Conservation (phyloP, 1,140 invertebrate genomes). For the Harpegnathos saltator region DNA sequence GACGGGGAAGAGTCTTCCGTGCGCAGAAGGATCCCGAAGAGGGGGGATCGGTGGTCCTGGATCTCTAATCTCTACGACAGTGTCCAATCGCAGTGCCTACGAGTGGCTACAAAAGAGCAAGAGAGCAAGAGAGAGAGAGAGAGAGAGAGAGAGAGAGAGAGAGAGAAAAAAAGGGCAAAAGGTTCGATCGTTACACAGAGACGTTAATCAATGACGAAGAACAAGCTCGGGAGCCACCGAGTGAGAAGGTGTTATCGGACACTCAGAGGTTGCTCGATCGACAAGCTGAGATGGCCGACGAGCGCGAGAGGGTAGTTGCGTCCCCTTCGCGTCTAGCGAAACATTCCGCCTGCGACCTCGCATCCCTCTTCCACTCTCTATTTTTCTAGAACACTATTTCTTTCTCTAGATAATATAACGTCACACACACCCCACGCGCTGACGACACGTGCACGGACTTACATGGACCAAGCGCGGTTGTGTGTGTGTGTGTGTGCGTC, state of each 20-base stretch:
- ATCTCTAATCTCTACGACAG: too few species aligned
- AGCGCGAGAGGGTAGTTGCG: slow-evolving; percentile 58
- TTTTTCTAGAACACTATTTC: slow-evolving; percentile 26
- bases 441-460: slow-evolving; percentile 81
- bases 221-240: slow-evolving; percentile 41
- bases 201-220: slow-evolving; percentile 68
- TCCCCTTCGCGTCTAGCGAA: slow-evolving; percentile 43
- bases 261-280: slow-evolving; percentile 47
- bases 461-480: slow-evolving; percentile 84
- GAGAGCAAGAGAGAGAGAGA: slow-evolving; percentile 14
- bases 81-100: too few species aligned
- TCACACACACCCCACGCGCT: slow-evolving; percentile 68
- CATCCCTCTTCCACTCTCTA: slow-evolving; percentile 28
- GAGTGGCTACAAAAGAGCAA: background rate
- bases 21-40: background rate
- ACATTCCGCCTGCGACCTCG: background rate
- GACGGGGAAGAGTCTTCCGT: background rate
- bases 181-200: slow-evolving; percentile 59
- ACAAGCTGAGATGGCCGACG: slow-evolving; percentile 62
- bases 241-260: slow-evolving; percentile 59
- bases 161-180: slow-evolving; percentile 26
- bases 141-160: background rate
- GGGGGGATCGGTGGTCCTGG: background rate
- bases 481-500: slow-evolving; percentile 60
- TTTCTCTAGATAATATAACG: background rate